A percentile compares a stretch with the other conserved stretches of the same genome.
These are phyloP conservation scores for Sebastes kiyomatsui DNA, from an alignment of 2,797 vertebrate species.

Conservation along the genomic window DNA sequence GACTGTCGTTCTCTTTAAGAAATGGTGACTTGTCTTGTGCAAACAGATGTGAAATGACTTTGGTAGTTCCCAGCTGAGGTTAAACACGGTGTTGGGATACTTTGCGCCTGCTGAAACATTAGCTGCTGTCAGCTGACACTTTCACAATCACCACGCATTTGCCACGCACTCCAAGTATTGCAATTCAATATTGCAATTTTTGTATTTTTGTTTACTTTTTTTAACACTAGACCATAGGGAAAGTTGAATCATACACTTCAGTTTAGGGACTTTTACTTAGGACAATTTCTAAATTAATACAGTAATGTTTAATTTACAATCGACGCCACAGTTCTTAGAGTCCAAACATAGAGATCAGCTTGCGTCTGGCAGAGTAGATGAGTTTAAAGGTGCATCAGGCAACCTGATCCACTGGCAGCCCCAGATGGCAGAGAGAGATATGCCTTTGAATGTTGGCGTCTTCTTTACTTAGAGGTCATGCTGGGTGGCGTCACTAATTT, in stretches of 20 bases:
- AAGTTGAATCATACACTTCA: too few relatives aligned
- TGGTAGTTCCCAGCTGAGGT: not conserved
- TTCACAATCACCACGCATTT: not conserved
- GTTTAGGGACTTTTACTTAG: accelerated
- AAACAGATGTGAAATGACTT: not conserved
- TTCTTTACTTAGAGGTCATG: not conserved
- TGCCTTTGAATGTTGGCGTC: not conserved
- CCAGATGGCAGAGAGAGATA: not conserved
- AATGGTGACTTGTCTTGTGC: not conserved
- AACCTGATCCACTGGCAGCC: not conserved
- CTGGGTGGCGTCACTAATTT: not conserved
- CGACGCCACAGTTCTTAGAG: too few relatives aligned
- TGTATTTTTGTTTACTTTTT: too few relatives aligned
- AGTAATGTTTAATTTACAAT: too few relatives aligned
- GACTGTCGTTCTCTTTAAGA: not conserved
- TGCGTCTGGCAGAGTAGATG: not conserved
- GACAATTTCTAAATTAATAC: too few relatives aligned
- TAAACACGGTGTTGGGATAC: conserved; percentile 1
- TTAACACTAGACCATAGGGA: too few relatives aligned
- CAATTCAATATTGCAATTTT: too few relatives aligned
- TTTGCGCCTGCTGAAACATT: conserved; percentile 9
- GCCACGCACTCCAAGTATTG: not conserved
- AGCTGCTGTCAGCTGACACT: conserved; percentile 19
- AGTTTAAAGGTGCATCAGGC: not conserved
- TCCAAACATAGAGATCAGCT: too few relatives aligned